These are phyloP conservation scores for Caenorhabditis sp. DNA, from an alignment of 2,888 invertebrate species.

Conservation along the genomic window DNA sequence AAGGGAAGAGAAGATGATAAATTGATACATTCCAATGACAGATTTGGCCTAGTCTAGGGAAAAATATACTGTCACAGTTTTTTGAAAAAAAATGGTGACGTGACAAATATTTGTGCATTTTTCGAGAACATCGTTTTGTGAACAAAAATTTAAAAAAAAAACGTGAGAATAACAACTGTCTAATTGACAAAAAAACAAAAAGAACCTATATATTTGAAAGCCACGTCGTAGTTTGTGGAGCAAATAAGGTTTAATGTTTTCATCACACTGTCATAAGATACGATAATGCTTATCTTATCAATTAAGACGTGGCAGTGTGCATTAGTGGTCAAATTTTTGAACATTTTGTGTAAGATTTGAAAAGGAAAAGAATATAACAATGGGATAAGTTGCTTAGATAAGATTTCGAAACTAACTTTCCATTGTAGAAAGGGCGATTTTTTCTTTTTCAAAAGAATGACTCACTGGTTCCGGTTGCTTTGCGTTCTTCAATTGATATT, in stretches of 20 bases:
- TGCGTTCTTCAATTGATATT: too few species aligned
- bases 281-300: conserved; percentile 46
- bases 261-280: conserved; percentile 18
- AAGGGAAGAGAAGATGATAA: not conserved
- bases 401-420: too few species aligned
- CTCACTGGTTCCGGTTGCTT: not conserved
- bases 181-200: not conserved
- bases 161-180: too few species aligned
- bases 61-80: too few species aligned
- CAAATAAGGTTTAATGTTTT: conserved; percentile 31
- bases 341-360: not conserved
- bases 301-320: not conserved
- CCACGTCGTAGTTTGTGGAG: conserved; percentile 41
- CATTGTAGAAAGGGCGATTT: too few species aligned
- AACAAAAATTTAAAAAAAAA: too few species aligned
- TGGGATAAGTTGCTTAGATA: not conserved
- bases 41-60: not conserved
- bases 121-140: too few species aligned
- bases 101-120: too few species aligned
- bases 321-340: not conserved
- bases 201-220: not conserved
- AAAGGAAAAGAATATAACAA: conserved; percentile 19
- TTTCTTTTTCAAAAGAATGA: not conserved
- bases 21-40: not conserved
- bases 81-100: too few species aligned